A percentile compares a stretch with the other conserved stretches of the same genome.
phyloP scores from a whole-genome alignment of 2,888 invertebrate genomes.

The Schizaphis graminum region DNA sequence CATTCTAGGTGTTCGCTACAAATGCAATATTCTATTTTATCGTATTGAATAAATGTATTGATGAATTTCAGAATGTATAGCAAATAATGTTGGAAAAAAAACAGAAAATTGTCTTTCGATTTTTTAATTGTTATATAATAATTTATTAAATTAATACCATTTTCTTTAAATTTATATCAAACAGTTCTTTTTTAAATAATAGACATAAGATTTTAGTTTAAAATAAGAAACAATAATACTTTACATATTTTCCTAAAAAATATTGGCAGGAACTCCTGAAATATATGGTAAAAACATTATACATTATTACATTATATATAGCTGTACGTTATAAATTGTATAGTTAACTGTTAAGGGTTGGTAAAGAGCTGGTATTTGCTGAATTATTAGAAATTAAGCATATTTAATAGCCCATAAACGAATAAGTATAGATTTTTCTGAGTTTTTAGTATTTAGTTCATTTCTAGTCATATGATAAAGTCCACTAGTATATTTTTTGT shows the following conservation, averaged over 20 bases:
- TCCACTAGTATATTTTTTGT: neutral
- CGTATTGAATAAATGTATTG: neutral
- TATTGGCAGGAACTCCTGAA: neutral
- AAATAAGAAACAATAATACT: neutral
- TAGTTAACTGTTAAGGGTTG: neutral
- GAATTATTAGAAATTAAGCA: neutral
- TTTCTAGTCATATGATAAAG: neutral
- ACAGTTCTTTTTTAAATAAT: neutral
- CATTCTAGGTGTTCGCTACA: neutral
- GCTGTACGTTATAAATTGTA: neutral
- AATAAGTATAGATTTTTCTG: neutral
- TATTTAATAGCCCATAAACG: neutral
- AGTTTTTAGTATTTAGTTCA: neutral
- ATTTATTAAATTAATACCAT: no score
- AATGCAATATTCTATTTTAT: neutral
- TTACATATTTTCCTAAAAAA: neutral
- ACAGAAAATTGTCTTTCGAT: neutral
- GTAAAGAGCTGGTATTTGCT: neutral
- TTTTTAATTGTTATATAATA: neutral
- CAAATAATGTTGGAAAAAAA: neutral
- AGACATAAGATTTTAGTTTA: neutral
- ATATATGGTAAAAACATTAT: neutral
- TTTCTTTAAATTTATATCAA: no score
- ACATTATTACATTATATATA: neutral
- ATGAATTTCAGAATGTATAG: neutral